phyloP scores from a whole-genome alignment of 2,797 vertebrate species.

The Austrolebias charrua region DNA sequence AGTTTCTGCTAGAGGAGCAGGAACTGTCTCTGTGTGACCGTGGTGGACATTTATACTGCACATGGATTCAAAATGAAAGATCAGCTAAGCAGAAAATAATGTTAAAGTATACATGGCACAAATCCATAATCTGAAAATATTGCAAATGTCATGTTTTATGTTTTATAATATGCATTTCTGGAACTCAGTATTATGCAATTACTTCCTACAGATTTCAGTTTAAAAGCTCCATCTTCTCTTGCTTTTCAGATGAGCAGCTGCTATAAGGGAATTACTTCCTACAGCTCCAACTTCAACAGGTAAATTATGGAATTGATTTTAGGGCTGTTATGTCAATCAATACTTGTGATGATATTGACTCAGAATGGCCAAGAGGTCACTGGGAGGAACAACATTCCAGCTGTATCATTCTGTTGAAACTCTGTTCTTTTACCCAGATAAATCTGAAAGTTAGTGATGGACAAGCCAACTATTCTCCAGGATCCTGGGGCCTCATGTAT shows the following conservation, averaged over 20 bases:
- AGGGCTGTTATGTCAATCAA: not conserved
- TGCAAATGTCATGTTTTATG: slow-evolving; percentile 7
- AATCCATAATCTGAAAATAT: slow-evolving; percentile 22
- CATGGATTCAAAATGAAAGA: slow-evolving; percentile 32
- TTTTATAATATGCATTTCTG: not conserved
- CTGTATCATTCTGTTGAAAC: not conserved
- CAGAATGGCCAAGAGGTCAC: too few species aligned
- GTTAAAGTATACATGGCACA: slow-evolving; percentile 32
- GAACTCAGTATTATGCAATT: slow-evolving; percentile 25
- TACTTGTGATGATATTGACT: slow-evolving; percentile 1
- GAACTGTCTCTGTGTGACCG: slow-evolving; percentile 15
- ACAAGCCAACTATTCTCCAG: too few species aligned
- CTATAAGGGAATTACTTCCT: not conserved
- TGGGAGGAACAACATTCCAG: not conserved
- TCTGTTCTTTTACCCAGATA: not conserved
- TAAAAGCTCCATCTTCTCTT: not conserved
- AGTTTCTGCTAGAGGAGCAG: slow-evolving; percentile 15
- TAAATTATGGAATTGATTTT: not conserved
- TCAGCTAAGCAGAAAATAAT: slow-evolving; percentile 40
- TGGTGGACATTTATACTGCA: slow-evolving; percentile 16
- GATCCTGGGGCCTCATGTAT: too few species aligned
- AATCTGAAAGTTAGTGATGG: too few species aligned
- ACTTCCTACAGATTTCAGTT: slow-evolving; percentile 16
- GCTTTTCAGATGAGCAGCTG: not conserved
- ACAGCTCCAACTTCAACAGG: not conserved